These are phyloP conservation scores for Drosophila cyrtoloma DNA, from an alignment of 2,888 invertebrate genomes.

Conservation along the genomic window DNA sequence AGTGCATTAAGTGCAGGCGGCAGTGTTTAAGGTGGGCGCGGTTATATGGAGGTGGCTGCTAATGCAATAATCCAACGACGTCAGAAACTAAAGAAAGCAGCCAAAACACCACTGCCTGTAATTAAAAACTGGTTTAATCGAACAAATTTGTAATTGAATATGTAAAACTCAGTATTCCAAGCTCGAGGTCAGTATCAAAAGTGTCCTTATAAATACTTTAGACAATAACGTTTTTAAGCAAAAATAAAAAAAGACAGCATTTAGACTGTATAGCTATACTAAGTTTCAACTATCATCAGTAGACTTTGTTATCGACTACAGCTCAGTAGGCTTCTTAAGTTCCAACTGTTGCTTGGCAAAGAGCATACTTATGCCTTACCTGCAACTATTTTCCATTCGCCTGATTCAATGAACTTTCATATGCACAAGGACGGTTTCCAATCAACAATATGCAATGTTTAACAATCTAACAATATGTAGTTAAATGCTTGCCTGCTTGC, in stretches of 20 bases:
- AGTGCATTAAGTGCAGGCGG: conserved; percentile 51
- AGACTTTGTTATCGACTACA: background rate
- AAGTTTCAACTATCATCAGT: background rate
- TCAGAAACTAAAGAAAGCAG: conserved; percentile 6
- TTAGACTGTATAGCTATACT: too few species aligned
- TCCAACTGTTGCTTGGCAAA: background rate
- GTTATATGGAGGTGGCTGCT: conserved; percentile 1
- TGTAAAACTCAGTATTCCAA: background rate
- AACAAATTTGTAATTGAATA: background rate
- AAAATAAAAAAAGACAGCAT: background rate
- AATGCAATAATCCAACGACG: conserved; percentile 30
- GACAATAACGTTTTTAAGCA: background rate
- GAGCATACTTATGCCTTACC: background rate
- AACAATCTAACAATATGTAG: background rate
- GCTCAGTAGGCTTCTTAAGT: background rate
- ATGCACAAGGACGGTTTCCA: background rate
- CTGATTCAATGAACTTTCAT: background rate
- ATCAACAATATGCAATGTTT: background rate
- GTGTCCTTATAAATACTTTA: background rate
- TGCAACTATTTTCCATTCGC: background rate
- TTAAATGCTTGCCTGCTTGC: background rate
- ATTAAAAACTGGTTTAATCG: background rate
- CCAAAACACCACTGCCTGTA: background rate
- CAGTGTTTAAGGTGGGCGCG: conserved; percentile 19
- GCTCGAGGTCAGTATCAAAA: background rate